Percentiles rank a stretch among this genome's conserved stretches.
Conservation (phyloP, 2,888 invertebrate species). For the Linnaemya tessellans region DNA sequence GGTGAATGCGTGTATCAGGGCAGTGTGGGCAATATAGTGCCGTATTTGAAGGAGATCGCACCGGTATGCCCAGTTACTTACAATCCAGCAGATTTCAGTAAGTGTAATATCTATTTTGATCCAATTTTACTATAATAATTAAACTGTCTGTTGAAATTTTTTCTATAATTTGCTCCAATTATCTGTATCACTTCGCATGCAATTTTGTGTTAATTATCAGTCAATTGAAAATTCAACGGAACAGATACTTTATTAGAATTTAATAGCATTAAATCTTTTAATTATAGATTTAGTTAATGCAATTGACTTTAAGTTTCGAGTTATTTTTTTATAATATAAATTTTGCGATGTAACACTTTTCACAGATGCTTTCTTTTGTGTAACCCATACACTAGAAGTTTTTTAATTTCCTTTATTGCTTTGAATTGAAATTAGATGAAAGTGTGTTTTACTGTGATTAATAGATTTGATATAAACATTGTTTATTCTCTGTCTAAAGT, state of each 20-base stretch:
- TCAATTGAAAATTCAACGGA: constrained; percentile 6
- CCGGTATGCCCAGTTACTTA: constrained; percentile 95
- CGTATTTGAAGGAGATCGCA: constrained; percentile 90
- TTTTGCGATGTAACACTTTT: background rate
- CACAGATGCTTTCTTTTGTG: background rate
- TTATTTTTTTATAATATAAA: background rate
- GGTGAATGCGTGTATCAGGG: constrained; percentile 97
- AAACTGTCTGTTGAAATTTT: background rate
- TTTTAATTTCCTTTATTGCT: background rate
- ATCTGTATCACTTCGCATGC: background rate
- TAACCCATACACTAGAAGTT: background rate
- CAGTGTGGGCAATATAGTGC: constrained; percentile 89
- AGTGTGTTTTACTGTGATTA: no score
- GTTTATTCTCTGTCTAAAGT: no score
- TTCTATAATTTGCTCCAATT: background rate
- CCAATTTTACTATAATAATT: background rate
- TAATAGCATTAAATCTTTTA: background rate
- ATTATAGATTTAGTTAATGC: background rate
- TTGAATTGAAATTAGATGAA: no score
- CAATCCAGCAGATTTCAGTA: constrained; percentile 98
- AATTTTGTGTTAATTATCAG: constrained; percentile 26
- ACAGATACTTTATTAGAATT: background rate
- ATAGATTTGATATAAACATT: no score
- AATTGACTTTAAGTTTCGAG: background rate
- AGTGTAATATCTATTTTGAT: constrained; percentile 80